Percentiles rank a stretch among this genome's conserved stretches.
Evolutionary conservation across 2,888 invertebrate genomes (phyloP).

Genomic region (Cryptocheilus praepositus): DNA sequence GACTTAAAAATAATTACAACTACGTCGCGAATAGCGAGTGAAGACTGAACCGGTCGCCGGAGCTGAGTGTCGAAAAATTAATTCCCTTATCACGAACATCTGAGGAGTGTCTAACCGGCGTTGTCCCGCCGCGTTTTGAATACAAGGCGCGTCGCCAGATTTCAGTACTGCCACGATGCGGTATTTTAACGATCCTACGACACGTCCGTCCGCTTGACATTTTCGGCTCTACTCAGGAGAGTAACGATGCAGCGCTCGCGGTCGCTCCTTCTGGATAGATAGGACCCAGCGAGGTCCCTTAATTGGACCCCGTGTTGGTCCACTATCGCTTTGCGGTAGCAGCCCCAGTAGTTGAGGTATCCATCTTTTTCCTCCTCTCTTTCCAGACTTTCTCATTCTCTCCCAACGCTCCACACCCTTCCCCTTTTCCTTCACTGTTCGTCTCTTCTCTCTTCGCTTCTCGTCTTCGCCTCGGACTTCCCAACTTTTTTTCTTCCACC

Average conservation of each 20-base stretch:
- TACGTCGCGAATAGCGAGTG: too few species aligned
- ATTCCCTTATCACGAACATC: conserved; percentile 45
- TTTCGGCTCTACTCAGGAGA: conserved; percentile 49
- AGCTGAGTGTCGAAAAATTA: conserved; percentile 43
- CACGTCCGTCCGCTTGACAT: conserved; percentile 66
- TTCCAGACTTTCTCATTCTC: not conserved
- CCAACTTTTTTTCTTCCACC: conserved; percentile 31
- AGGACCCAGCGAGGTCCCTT: conserved; percentile 56
- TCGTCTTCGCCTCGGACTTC: conserved; percentile 14
- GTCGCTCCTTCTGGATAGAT: conserved; percentile 56
- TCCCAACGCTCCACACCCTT: not conserved
- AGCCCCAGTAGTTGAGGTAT: conserved; percentile 60
- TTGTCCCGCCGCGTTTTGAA: conserved; percentile 1
- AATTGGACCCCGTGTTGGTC: conserved; percentile 71
- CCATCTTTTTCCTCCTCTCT: conserved; percentile 13
- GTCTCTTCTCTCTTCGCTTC: conserved; percentile 5
- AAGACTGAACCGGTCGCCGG: too few species aligned
- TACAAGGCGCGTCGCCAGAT: conserved; percentile 29
- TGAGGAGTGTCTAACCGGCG: conserved; percentile 6
- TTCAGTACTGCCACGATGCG: conserved; percentile 60
- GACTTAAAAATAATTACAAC: too few species aligned
- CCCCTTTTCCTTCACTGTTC: not conserved
- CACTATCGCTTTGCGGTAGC: conserved; percentile 65
- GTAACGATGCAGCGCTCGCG: conserved; percentile 38
- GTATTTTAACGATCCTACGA: conserved; percentile 72